Percentiles rank a stretch among this genome's conserved stretches.
Conservation (phyloP, 2,888 invertebrate genomes). For the Spilosoma lubricipeda region DNA sequence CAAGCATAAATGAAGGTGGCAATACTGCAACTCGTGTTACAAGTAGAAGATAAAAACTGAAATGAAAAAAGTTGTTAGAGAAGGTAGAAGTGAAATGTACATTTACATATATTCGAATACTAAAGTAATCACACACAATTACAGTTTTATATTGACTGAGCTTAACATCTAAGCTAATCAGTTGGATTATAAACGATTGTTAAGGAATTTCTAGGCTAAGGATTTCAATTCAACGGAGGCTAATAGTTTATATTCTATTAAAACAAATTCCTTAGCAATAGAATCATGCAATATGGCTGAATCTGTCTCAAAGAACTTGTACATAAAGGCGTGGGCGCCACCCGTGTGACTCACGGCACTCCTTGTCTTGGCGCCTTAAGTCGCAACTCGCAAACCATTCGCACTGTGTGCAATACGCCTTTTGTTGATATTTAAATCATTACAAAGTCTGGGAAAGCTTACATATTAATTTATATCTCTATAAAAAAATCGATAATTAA, state of each 20-base stretch:
- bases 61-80: constrained; percentile 13
- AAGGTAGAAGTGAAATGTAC: not conserved
- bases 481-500: not conserved
- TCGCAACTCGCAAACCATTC: constrained; percentile 45
- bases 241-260: constrained; percentile 5
- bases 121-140: not conserved
- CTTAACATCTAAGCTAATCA: not conserved
- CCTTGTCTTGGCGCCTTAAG: constrained; percentile 43
- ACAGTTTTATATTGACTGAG: not conserved
- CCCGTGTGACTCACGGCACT: constrained; percentile 72
- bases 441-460: not conserved
- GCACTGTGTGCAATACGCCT: constrained; percentile 32
- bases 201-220: not conserved
- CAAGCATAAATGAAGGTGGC: constrained; percentile 46
- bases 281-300: constrained; percentile 56
- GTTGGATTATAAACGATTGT: not conserved
- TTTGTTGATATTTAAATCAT: constrained; percentile 1
- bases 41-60: constrained; percentile 29
- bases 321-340: constrained; percentile 71
- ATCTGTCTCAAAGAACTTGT: constrained; percentile 65
- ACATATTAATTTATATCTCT: not conserved
- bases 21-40: constrained; percentile 34
- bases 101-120: not conserved
- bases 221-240: not conserved
- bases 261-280: constrained; percentile 28